Conservation (phyloP, 64 coral and sea anemone genomes). For the Actinia equina region DNA sequence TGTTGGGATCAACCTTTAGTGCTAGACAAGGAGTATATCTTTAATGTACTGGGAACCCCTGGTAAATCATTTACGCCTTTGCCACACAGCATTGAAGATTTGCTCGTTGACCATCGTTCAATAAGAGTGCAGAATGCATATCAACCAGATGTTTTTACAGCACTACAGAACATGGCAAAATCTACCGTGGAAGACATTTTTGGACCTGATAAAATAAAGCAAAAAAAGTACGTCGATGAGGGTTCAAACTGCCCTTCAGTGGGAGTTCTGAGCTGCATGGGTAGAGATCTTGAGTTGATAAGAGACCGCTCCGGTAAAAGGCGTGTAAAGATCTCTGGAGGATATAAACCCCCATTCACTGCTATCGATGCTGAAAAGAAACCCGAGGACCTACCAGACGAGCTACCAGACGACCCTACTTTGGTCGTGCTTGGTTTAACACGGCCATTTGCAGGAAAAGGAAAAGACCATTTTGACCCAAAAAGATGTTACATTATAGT, state of each 20-base stretch:
- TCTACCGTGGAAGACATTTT: neutral
- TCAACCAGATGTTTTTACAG: neutral
- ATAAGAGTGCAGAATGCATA: neutral
- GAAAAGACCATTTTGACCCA: neutral
- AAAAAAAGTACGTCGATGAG: neutral
- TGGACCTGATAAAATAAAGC: neutral
- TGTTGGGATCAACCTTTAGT: neutral
- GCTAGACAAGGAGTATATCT: neutral
- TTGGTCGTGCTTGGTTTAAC: neutral
- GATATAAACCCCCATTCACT: neutral
- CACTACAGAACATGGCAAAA: neutral
- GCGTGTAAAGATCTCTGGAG: neutral
- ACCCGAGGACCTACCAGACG: neutral
- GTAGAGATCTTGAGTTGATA: neutral
- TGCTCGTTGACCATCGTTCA: neutral
- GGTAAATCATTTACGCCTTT: neutral
- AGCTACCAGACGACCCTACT: neutral
- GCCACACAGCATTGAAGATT: neutral
- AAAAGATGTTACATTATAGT: neutral
- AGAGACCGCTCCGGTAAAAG: neutral
- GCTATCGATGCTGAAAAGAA: neutral
- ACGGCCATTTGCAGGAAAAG: neutral
- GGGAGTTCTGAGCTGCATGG: neutral
- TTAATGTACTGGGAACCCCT: neutral
- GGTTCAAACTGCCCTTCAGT: neutral